Base-by-base conservation (phyloP, 1,140 invertebrate genomes). In the Solenopsis fugax region DNA sequence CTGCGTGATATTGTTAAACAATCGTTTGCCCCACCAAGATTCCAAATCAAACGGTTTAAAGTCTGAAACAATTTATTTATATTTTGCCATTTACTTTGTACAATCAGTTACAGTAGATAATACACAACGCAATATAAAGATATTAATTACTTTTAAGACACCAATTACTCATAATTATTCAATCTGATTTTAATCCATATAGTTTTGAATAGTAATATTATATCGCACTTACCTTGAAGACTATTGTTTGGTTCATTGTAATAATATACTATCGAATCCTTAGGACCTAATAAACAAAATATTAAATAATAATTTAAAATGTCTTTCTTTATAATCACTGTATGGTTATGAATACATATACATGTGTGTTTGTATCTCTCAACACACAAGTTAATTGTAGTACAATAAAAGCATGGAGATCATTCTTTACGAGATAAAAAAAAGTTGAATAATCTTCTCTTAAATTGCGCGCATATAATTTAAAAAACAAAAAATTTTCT, bases 11-110 rank as follows among this genome's bases (percentile, higher is more conserved):
- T 97, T 98, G 89, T 97, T 97, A 94, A 97, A 98, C 64, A 98
- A 95, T 88, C 98, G 95, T 93, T 98, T 97, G 62, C 98, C 97
- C 98, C 98, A 98, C 97, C 97, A 98, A 16, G 97, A 97, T 92
- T 98, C 98, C 90, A 98, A 95, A 95, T 98, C 98, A 92, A 98
- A 98, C 10, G 97, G 97, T 92, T 98, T 97, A 92, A 98, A 98
- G 93, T 98, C 97, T 96, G 90, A 50, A 95, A 96, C 85, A 89
- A 87, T 80, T 84, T 76, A 88, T 73, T 48, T n/a, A 56, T 65
- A 52, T 29, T 29, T 50, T 56, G 24, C 16, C 1, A 24, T 41
- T 72, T 41, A 34, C 9, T 81, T 71, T 71, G 5, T 76, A 76
- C 48, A 65, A 54, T 67, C n/a, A 13, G 24, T 50, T 29, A 67